Conservation (phyloP, 2,888 invertebrate genomes). For the Brachyptera risi region DNA sequence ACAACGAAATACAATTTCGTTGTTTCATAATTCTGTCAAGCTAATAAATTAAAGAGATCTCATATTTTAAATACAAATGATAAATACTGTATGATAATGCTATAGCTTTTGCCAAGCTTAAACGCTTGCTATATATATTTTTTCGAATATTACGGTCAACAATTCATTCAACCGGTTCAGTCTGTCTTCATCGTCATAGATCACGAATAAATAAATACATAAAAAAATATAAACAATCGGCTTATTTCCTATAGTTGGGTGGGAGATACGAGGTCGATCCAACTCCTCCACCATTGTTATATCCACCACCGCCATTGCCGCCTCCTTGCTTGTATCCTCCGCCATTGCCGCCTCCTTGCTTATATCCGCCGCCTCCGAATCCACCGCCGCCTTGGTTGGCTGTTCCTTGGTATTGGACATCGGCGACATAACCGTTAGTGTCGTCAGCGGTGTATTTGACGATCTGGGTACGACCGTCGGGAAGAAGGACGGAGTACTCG, state of each 20-base stretch:
- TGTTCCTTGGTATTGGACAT: conserved; percentile 68
- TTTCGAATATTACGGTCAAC: too few species aligned
- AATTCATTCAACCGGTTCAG: too few species aligned
- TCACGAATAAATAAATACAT: too few species aligned
- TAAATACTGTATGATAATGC: too few species aligned
- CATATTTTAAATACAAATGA: too few species aligned
- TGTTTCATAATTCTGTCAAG: too few species aligned
- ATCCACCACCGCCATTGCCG: background rate
- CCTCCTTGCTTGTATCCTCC: conserved; percentile 16
- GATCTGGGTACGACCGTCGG: conserved; percentile 80
- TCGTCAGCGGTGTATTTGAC: conserved; percentile 84
- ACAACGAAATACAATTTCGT: too few species aligned
- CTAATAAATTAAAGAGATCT: too few species aligned
- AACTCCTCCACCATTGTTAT: background rate
- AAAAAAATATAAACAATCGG: too few species aligned
- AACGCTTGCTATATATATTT: too few species aligned
- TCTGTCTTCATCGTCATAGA: too few species aligned
- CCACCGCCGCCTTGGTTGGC: conserved; percentile 13
- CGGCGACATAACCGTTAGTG: conserved; percentile 86
- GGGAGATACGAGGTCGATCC: conserved; percentile 15
- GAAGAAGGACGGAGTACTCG: conserved; percentile 77
- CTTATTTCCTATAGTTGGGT: conserved; percentile 6
- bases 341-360: background rate
- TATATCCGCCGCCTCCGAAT: background rate
- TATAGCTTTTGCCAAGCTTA: too few species aligned